A percentile compares a stretch with the other conserved stretches of the same genome.
Conservation (phyloP, 1,140 invertebrate species). For the Zaprionus capensis region DNA sequence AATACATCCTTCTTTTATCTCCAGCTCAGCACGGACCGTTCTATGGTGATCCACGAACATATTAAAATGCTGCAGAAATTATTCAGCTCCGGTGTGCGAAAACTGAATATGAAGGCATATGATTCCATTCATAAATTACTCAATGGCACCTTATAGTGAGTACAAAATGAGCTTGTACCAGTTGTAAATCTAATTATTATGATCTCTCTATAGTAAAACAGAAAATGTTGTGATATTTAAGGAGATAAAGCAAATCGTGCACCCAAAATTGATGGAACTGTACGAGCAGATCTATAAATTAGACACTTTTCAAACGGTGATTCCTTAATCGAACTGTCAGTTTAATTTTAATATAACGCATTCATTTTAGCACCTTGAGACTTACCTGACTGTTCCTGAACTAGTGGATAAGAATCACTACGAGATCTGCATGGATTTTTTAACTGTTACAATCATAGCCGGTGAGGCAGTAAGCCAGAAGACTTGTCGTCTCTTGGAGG, state of each 20-base stretch:
- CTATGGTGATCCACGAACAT: constrained; percentile 10
- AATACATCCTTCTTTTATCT: background rate
- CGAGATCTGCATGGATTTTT: constrained; percentile 45
- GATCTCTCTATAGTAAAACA: constrained; percentile 18
- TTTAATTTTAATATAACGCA: background rate
- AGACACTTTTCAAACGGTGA: constrained; percentile 51
- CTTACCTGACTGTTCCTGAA: background rate
- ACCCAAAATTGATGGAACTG: constrained; percentile 31
- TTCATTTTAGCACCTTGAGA: constrained; percentile 26
- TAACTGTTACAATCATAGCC: constrained; percentile 35
- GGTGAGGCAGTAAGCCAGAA: constrained; percentile 1
- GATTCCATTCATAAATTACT: constrained; percentile 35
- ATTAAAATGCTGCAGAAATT: constrained; percentile 51
- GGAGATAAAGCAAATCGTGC: constrained; percentile 37
- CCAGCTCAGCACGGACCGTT: background rate
- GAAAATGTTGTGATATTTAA: constrained; percentile 8
- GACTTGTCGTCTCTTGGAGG: constrained; percentile 34
- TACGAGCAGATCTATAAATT: constrained; percentile 43
- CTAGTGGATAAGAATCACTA: constrained; percentile 9
- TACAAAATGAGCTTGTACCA: background rate
- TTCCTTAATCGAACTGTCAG: background rate
- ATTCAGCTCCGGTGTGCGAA: constrained; percentile 17
- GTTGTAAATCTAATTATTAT: background rate
- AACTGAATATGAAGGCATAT: constrained; percentile 26
- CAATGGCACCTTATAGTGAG: constrained; percentile 38